These are phyloP conservation scores for Tachysurus fulvidraco DNA, from an alignment of 2,113 vertebrate genomes.

Conservation along the genomic window DNA sequence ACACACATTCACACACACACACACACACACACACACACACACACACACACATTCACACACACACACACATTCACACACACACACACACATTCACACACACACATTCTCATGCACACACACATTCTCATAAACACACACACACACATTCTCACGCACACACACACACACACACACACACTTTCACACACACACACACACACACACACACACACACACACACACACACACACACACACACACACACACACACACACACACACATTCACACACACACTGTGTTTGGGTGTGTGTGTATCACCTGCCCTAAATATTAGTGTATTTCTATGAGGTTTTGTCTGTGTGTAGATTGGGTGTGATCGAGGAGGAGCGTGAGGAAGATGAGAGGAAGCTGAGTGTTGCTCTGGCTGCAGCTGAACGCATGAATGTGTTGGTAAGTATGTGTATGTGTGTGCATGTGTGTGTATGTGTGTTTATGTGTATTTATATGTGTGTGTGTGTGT, in stretches of 20 bases:
- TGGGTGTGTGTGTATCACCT: neutral
- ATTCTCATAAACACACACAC: neutral
- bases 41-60: no score
- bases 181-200: no score
- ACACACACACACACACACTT: neutral
- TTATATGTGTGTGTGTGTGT: neutral
- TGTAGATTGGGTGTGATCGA: slow-evolving; percentile 78
- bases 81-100: no score
- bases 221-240: no score
- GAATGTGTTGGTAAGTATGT: slow-evolving; percentile 72
- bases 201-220: no score
- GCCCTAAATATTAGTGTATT: slow-evolving; percentile 15
- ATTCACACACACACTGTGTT: no score
- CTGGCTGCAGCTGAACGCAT: slow-evolving; percentile 72
- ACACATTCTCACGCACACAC: neutral
- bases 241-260: no score
- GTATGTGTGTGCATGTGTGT: no score
- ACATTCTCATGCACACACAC: no score
- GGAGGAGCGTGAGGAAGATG: slow-evolving; percentile 78
- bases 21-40: no score
- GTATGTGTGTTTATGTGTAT: neutral
- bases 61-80: no score
- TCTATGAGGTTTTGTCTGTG: slow-evolving; percentile 8
- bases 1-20: no score
- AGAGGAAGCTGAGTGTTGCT: slow-evolving; percentile 72